Evolutionary conservation across 2,797 vertebrate genomes (phyloP), one percentile per base, ranked within the genome.

Genomic region (Xiphorhynchus erythropygius): DNA sequence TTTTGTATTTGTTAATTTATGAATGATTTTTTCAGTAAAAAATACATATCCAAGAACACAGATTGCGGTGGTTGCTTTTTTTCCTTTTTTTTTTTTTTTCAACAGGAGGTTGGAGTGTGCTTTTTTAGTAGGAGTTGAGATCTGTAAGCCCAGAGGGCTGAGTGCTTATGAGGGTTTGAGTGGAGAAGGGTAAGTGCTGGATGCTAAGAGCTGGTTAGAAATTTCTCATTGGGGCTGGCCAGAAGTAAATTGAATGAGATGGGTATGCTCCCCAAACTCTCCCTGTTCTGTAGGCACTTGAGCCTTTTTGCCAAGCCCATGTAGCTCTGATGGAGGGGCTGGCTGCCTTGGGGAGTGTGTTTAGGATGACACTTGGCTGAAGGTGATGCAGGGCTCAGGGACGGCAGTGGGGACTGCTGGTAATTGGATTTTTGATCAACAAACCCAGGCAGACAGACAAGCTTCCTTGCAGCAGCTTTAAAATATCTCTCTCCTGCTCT

Each of bases 1-100:
- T 98, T 98, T 98, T 98, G 98, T 98, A 98, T 98, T 97, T 98
- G 98, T 98, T 98, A 98, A 98, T 98, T 98, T 98, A 98, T 98
- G 98, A 97, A 98, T 98, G 97, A 98, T 98, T 98, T 98, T 98
- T 98, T 98, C 98, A 98, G 98, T 98, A 97, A 97, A 95, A 97
- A 97, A 97, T 97, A 97, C 97, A 96, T 97, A 98, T 95, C 97
- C 95, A 96, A 97, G 97, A 98, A 97, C 96, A 91, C 95, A 77
- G 78, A 83, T 59, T 74, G 87, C 41, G 44, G 50, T 97, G 47
- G 47, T 49, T 49, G 47, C 13, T 35, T 56, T 13, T 91, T 65
- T 94, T 62, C 24, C 24, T 33, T 13, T 91, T 65, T 94, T 62
- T 12, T 8, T 52, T 65, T 46, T 50, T 52, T 2, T 7, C n/a